phyloP scores from a whole-genome alignment of 2,113 vertebrate species.

The Ibidorhyncha struthersii region DNA sequence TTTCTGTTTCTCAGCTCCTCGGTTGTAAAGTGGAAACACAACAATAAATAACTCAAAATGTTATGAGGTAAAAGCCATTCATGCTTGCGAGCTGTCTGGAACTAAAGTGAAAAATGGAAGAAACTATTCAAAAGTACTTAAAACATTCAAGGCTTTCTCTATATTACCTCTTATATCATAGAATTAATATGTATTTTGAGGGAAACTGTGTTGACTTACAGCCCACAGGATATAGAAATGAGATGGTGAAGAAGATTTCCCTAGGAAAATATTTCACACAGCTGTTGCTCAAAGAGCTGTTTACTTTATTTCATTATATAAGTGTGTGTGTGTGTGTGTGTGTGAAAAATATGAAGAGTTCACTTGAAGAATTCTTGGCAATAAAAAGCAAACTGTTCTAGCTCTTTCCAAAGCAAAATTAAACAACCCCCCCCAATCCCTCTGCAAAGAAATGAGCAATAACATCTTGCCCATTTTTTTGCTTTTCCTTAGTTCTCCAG shows the following conservation, averaged over 20 bases:
- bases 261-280: conserved; percentile 43
- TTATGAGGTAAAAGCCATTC: conserved; percentile 32
- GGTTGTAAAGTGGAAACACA: neutral
- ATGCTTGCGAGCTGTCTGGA: neutral
- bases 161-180: conserved; percentile 25
- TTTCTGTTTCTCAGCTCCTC: conserved; percentile 11
- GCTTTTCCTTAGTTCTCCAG: neutral
- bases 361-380: conserved; percentile 18
- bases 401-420: conserved; percentile 12
- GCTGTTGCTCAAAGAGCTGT: conserved; percentile 32
- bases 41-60: conserved; percentile 48
- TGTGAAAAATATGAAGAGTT: conserved; percentile 3
- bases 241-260: conserved; percentile 46
- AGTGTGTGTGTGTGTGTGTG: neutral
- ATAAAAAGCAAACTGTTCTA: neutral
- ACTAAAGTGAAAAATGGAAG: conserved; percentile 41
- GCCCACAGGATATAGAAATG: conserved; percentile 29
- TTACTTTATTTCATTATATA: neutral
- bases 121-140: conserved; percentile 56
- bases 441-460: neutral
- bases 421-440: neutral
- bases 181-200: conserved; percentile 41
- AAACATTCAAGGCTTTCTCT: conserved; percentile 39
- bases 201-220: conserved; percentile 21
- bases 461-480: neutral